Evolutionary conservation across 2,888 invertebrate genomes (phyloP).

Genomic region (Eristalis pertinax): DNA sequence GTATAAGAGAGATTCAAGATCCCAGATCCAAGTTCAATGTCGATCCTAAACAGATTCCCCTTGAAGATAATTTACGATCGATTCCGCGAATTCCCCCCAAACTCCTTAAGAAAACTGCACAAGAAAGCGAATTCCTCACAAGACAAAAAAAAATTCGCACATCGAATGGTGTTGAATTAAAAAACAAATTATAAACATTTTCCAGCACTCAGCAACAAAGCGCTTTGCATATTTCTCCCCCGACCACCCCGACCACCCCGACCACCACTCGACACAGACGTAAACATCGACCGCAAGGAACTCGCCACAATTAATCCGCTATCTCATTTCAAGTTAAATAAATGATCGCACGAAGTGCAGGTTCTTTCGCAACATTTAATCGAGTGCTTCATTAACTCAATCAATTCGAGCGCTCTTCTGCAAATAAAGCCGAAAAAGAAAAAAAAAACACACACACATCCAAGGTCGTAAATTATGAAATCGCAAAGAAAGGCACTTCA

Average conservation of each 20-base stretch:
- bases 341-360: not conserved
- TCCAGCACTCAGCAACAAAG: not conserved
- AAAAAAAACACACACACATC: too few relatives aligned
- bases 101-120: not conserved
- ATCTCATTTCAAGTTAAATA: slow-evolving; percentile 24
- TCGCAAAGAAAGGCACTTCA: not conserved
- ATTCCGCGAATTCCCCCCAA: not conserved
- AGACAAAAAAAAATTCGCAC: slow-evolving; percentile 4
- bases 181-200: slow-evolving; percentile 30
- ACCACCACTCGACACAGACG: not conserved
- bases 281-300: slow-evolving; percentile 26
- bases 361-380: slow-evolving; percentile 12
- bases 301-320: slow-evolving; percentile 26
- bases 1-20: too few relatives aligned
- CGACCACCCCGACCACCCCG: not conserved
- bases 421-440: slow-evolving; percentile 26
- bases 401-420: slow-evolving; percentile 20
- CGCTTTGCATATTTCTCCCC: slow-evolving; percentile 2
- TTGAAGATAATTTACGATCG: too few relatives aligned
- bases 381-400: slow-evolving; percentile 37
- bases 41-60: too few relatives aligned
- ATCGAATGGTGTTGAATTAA: not conserved
- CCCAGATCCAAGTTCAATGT: too few relatives aligned
- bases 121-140: not conserved
- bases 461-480: not conserved